Evolutionary conservation across 2,797 vertebrate genomes (phyloP).

Genomic region (Cossypha niveicapilla): DNA sequence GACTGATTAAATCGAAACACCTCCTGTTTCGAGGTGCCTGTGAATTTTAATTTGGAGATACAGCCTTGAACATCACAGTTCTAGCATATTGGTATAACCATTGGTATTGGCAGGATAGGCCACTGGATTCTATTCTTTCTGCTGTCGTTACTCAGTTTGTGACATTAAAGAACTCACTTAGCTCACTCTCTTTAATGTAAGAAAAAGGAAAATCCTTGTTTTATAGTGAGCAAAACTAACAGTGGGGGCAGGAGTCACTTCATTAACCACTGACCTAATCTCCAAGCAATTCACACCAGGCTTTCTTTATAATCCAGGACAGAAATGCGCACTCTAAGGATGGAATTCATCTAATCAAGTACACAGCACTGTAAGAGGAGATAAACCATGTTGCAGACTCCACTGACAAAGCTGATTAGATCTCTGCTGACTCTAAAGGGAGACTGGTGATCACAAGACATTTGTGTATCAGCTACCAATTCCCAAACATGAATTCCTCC

Average conservation of each 20-base stretch:
- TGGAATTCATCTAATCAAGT: conserved; percentile 11
- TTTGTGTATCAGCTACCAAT: not conserved
- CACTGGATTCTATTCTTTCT: not conserved
- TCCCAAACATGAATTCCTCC: conserved; percentile 10
- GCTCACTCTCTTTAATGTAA: not conserved
- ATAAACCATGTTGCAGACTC: conserved; percentile 5
- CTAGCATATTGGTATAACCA: not conserved
- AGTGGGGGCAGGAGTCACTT: not conserved
- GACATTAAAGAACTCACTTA: not conserved
- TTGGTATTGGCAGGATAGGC: not conserved
- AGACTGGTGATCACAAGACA: conserved; percentile 4
- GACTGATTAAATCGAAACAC: not conserved
- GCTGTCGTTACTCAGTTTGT: not conserved
- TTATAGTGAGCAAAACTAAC: not conserved
- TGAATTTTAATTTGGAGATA: not conserved
- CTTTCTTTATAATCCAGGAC: not conserved
- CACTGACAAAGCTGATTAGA: conserved; percentile 33
- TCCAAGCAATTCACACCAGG: not conserved
- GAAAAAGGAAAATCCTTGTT: not conserved
- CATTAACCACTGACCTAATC: not conserved
- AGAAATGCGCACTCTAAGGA: not conserved
- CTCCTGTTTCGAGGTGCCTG: not conserved
- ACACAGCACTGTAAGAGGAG: not conserved
- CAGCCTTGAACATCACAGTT: not conserved
- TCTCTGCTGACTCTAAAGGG: not conserved